Evolutionary conservation across 2,888 invertebrate species (phyloP), one percentile per base, ranked within the genome.

Genomic region (Cabera pusaria): DNA sequence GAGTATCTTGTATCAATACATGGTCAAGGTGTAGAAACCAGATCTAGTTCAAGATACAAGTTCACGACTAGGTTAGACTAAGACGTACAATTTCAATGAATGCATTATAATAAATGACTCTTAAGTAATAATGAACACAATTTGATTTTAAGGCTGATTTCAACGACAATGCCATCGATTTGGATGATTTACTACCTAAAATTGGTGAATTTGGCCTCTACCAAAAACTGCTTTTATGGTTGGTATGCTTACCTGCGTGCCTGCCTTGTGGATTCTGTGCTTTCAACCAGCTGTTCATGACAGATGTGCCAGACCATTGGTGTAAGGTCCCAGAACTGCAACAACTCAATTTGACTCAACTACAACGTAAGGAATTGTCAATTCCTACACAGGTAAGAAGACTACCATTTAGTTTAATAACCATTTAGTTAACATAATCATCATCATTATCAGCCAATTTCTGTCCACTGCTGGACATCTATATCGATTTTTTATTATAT

Each of bases 201-300:
- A 93, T 97, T 44, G 97, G 97, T 1, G 97, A 97, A 74, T 97
- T 97, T 72, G 97, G 97, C 26, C 90, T 91, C 19, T 97, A 97
- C 76, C 97, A 98, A 73, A 96, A 95, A 73, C 84, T 95, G 32
- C 85, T 97, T 44, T 87, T 96, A 9, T 96, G 96, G 93, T 90
- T 97, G 32, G 94, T 98, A 40, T 96, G 97, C 63, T 85, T 97
- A 45, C 96, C 97, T 6, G 96, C 97, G 1, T 96, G 97, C 64
- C 91, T 97, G 56, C 96, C 97, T 0, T 96, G 97, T 64, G 97
- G 96, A 14, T 97, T 96, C 80, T 95, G 96, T 76, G 97, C 97
- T 2, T 97, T 97, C 80, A 97, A 96, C 84, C 97, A 97, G 81
- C 90, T 97, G 18, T 97, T 98, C 81, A 96, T 97, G 95, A 93